Evolutionary conservation across 1,140 invertebrate species (phyloP).

Genomic region (Triops longicaudatus): DNA sequence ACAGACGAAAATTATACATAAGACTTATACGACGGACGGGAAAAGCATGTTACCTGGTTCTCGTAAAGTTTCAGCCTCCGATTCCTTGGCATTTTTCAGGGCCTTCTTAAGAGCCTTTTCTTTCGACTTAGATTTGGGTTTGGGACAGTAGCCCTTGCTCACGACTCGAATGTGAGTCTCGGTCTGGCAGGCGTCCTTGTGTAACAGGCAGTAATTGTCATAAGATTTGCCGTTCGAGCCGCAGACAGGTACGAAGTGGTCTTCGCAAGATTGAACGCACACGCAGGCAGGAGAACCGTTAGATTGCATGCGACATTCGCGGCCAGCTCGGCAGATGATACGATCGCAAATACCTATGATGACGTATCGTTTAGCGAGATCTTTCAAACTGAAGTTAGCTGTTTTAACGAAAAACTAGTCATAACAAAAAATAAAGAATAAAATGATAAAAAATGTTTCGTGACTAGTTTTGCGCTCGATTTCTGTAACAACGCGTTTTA

Average conservation of each 20-base stretch:
- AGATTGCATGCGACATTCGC: constrained; percentile 33
- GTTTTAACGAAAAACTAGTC: neutral
- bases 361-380: neutral
- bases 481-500: neutral
- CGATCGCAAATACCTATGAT: constrained; percentile 30
- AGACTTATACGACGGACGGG: neutral
- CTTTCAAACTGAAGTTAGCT: neutral
- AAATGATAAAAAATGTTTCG: too few species aligned
- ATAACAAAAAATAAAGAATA: neutral
- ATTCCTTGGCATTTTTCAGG: constrained; percentile 26
- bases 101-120: constrained; percentile 23
- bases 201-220: constrained; percentile 31
- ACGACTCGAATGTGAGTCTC: constrained; percentile 32
- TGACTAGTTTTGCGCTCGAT: too few species aligned
- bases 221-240: constrained; percentile 31
- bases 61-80: neutral
- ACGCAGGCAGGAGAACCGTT: constrained; percentile 31
- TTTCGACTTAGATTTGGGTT: constrained; percentile 28
- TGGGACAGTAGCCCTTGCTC: constrained; percentile 32
- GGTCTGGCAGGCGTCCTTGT: constrained; percentile 31
- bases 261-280: constrained; percentile 30
- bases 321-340: constrained; percentile 34
- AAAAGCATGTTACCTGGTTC: constrained; percentile 30
- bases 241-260: constrained; percentile 31
- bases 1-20: constrained; percentile 12